Conservation (phyloP, 1,140 invertebrate species). For the Drosophila repletoides region DNA sequence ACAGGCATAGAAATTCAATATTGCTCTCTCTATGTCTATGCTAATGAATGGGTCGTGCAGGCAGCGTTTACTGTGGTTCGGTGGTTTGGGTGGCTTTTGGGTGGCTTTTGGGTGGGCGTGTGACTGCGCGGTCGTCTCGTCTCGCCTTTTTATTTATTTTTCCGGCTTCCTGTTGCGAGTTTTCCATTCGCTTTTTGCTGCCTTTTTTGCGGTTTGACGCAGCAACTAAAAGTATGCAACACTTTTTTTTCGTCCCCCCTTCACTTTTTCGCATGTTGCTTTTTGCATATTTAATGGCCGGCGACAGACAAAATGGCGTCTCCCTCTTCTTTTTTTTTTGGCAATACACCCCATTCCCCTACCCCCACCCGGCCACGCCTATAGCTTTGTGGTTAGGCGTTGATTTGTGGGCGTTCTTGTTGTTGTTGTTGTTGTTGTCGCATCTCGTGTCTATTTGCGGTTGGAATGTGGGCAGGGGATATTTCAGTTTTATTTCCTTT, state of each 20-base stretch:
- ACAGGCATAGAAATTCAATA: constrained; percentile 73
- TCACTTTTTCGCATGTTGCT: constrained; percentile 67
- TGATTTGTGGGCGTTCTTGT: constrained; percentile 71
- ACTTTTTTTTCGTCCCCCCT: constrained; percentile 53
- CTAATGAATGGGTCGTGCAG: constrained; percentile 68
- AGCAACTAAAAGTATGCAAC: constrained; percentile 78
- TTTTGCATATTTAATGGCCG: constrained; percentile 76
- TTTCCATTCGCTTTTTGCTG: constrained; percentile 40
- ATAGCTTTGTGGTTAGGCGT: constrained; percentile 67
- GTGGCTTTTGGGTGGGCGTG: background rate
- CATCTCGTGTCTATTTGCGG: constrained; percentile 70
- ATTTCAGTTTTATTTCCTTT: constrained; percentile 5
- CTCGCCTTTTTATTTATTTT: constrained; percentile 68
- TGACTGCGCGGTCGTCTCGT: constrained; percentile 18
- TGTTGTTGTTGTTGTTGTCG: constrained; percentile 42
- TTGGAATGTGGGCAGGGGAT: constrained; percentile 37
- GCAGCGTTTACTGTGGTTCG: constrained; percentile 8
- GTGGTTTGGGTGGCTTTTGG: background rate
- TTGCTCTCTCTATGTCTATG: constrained; percentile 71
- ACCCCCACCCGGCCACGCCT: background rate
- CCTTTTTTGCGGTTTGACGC: constrained; percentile 77
- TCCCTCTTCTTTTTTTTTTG: constrained; percentile 19
- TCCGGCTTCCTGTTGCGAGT: constrained; percentile 66
- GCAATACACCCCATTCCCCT: background rate
- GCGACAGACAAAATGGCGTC: constrained; percentile 75